A percentile compares a stretch with the other conserved stretches of the same genome.
phyloP scores from a whole-genome alignment of 37 sponge, comb jelly and placozoan species.

The Aplysina aerophoba region DNA sequence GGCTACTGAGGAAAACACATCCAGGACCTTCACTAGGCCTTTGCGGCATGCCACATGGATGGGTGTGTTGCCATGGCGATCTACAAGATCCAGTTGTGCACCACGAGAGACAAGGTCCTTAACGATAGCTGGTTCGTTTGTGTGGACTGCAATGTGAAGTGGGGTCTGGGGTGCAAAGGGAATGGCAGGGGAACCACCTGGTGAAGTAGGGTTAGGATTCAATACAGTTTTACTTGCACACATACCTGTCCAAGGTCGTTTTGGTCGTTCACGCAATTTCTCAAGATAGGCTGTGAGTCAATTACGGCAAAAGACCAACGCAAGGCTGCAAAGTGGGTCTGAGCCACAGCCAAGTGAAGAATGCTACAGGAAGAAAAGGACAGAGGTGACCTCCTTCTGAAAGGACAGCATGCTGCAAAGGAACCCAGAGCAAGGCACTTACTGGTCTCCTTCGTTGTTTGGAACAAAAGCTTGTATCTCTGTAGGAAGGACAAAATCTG shows the following conservation, averaged over 20 bases:
- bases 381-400: background rate
- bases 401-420: background rate
- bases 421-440: conserved; percentile 33
- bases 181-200: conserved; percentile 20
- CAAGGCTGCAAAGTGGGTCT: conserved; percentile 37
- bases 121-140: conserved; percentile 61
- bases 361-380: conserved; percentile 45
- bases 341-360: conserved; percentile 79
- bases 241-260: conserved; percentile 72
- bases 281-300: conserved; percentile 40
- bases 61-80: conserved; percentile 87
- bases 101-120: conserved; percentile 55
- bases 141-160: conserved; percentile 79
- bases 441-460: conserved; percentile 82
- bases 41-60: conserved; percentile 71
- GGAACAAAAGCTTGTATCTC: conserved; percentile 54
- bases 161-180: conserved; percentile 56
- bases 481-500: conserved; percentile 22
- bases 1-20: conserved; percentile 43
- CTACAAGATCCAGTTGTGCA: conserved; percentile 59
- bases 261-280: conserved; percentile 56
- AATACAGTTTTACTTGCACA: background rate
- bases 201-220: background rate
- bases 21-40: conserved; percentile 51
- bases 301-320: conserved; percentile 41